Evolutionary conservation across 1,140 invertebrate genomes (phyloP).

Genomic region (Elysia chlorotica): DNA sequence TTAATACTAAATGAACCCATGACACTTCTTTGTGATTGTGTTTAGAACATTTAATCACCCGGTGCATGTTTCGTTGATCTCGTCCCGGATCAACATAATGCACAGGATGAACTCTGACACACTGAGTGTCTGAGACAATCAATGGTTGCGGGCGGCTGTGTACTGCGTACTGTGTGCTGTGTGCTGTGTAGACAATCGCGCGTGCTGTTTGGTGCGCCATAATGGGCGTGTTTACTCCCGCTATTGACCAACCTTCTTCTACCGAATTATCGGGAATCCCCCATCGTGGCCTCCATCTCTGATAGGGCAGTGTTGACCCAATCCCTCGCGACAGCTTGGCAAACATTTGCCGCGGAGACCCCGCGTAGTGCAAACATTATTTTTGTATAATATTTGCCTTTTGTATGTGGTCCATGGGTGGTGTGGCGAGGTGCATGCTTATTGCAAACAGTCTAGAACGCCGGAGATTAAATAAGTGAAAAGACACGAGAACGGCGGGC

Average conservation of each 20-base stretch:
- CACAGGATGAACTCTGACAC: not conserved
- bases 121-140: slow-evolving; percentile 14
- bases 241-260: not conserved
- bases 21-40: not conserved
- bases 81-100: too few relatives aligned
- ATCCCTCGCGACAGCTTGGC: slow-evolving; percentile 25
- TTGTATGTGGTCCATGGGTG: slow-evolving; percentile 1
- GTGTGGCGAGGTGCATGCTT: slow-evolving; percentile 13
- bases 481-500: not conserved
- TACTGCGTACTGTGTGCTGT: too few relatives aligned
- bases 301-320: slow-evolving; percentile 24
- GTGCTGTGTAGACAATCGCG: slow-evolving; percentile 20
- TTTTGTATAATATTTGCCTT: slow-evolving; percentile 32
- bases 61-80: not conserved
- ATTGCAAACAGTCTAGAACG: too few relatives aligned
- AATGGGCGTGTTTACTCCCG: slow-evolving; percentile 18
- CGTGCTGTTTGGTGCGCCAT: slow-evolving; percentile 9
- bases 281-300: slow-evolving; percentile 8
- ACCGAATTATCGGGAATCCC: slow-evolving; percentile 3
- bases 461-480: not conserved
- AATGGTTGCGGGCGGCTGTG: slow-evolving; percentile 20
- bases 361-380: slow-evolving; percentile 26
- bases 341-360: slow-evolving; percentile 19
- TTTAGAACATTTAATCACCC: not conserved
- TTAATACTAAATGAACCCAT: not conserved